A percentile compares a stretch with the other conserved stretches of the same genome.
These are phyloP conservation scores for Zosterops pallidus DNA, from an alignment of 2,113 vertebrate genomes.

Conservation along the genomic window DNA sequence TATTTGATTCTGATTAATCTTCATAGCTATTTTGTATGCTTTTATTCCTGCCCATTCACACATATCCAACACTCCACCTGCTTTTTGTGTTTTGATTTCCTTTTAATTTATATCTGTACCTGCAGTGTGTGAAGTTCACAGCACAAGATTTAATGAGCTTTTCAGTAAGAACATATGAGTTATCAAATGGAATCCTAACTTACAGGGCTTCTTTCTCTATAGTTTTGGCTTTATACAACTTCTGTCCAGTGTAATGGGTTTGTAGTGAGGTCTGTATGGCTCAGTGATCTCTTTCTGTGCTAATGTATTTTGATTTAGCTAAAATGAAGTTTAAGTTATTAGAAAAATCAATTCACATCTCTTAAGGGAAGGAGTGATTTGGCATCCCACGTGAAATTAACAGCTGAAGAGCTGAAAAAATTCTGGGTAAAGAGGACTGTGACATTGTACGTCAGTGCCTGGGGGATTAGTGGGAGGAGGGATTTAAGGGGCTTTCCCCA, in stretches of 20 bases:
- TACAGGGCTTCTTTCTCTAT: not conserved
- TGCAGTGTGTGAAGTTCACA: not conserved
- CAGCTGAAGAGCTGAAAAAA: not conserved
- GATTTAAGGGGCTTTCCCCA: not conserved
- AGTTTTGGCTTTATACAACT: not conserved
- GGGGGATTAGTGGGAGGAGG: not conserved
- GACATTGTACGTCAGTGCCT: not conserved
- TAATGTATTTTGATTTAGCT: not conserved
- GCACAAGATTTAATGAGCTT: not conserved
- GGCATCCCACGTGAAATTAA: rapidly evolving
- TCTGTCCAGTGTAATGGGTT: not conserved
- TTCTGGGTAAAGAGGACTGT: not conserved
- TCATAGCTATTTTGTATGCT: not conserved
- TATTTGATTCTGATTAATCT: not conserved
- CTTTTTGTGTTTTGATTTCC: not conserved
- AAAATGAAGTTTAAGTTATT: not conserved
- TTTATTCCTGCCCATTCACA: not conserved
- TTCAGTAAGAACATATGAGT: not conserved
- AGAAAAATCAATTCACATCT: not conserved
- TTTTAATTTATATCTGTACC: not conserved
- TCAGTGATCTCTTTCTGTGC: not conserved
- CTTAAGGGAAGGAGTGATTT: not conserved
- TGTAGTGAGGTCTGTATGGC: not conserved
- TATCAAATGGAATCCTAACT: not conserved
- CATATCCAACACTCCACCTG: not conserved